These are phyloP conservation scores for Torymus auratus DNA, from an alignment of 2,888 invertebrate species.

Conservation along the genomic window DNA sequence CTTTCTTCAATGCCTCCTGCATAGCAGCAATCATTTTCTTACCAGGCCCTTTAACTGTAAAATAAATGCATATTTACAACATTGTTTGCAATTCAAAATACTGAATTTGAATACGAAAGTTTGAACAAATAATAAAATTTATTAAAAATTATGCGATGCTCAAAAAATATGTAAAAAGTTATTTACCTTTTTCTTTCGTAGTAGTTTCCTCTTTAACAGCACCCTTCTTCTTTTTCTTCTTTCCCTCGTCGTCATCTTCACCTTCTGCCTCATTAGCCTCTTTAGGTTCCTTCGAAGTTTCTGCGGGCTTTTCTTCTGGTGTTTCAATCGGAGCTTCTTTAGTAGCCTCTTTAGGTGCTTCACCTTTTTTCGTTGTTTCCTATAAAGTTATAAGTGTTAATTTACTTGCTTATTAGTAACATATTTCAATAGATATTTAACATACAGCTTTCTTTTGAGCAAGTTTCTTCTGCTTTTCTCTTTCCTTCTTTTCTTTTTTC, in stretches of 20 bases:
- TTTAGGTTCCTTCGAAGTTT: conserved; percentile 39
- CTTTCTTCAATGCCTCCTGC: conserved; percentile 92
- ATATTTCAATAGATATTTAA: conserved; percentile 23
- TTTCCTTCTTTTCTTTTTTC: conserved; percentile 92
- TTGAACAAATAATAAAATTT: too few species aligned
- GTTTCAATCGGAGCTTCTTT: conserved; percentile 60
- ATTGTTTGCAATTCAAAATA: too few species aligned
- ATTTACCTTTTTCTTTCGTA: conserved; percentile 74
- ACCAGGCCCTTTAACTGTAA: conserved; percentile 82
- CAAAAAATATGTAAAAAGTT: background rate
- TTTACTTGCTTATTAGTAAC: conserved; percentile 29
- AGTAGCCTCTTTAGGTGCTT: conserved; percentile 69
- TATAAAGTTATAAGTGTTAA: conserved; percentile 53
- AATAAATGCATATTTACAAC: background rate
- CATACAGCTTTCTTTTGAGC: conserved; percentile 81
- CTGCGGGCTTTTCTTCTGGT: conserved; percentile 53
- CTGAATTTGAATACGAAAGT: too few species aligned
- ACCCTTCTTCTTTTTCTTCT: conserved; percentile 77
- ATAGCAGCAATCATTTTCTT: conserved; percentile 93
- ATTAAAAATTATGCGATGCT: too few species aligned
- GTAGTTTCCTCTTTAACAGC: conserved; percentile 74
- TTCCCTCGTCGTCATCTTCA: conserved; percentile 76
- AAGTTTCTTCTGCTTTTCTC: conserved; percentile 86
- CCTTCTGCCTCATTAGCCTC: conserved; percentile 70
- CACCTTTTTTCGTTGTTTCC: conserved; percentile 69